Evolutionary conservation across 2,113 vertebrate species (phyloP).

Genomic region (Phalacrocorax carbo): DNA sequence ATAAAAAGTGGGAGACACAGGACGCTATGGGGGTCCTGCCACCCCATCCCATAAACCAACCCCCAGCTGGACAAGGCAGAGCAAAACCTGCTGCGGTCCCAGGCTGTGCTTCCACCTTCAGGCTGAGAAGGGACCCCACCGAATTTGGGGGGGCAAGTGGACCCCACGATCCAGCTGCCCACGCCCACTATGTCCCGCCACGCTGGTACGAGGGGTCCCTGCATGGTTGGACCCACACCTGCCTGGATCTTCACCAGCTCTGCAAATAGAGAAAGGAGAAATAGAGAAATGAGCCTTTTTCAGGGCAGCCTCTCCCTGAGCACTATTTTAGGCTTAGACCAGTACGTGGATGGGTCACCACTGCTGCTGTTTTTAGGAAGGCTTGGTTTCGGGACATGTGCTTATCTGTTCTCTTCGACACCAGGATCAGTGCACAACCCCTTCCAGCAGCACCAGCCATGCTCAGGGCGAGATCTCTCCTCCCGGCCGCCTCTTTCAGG

Average conservation of each 20-base stretch:
- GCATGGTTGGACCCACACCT: accelerated
- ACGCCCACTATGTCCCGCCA: not conserved
- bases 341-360: accelerated
- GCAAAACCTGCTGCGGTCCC: accelerated
- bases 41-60: not conserved
- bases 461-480: not conserved
- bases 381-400: not conserved
- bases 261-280: not conserved
- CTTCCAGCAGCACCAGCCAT: not conserved
- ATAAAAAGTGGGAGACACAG: not conserved
- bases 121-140: not conserved
- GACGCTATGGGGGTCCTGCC: not conserved
- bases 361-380: not conserved
- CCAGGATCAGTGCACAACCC: not conserved
- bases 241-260: not conserved
- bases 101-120: not conserved
- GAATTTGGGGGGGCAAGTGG: not conserved
- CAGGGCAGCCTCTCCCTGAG: not conserved
- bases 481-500: not conserved
- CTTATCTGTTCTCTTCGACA: not conserved
- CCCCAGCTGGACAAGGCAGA: not conserved
- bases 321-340: not conserved
- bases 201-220: accelerated
- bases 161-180: not conserved
- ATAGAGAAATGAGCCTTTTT: not conserved